These are phyloP conservation scores for Galagoides demidoff DNA, from an alignment of 2,797 vertebrate genomes.

Conservation along the genomic window DNA sequence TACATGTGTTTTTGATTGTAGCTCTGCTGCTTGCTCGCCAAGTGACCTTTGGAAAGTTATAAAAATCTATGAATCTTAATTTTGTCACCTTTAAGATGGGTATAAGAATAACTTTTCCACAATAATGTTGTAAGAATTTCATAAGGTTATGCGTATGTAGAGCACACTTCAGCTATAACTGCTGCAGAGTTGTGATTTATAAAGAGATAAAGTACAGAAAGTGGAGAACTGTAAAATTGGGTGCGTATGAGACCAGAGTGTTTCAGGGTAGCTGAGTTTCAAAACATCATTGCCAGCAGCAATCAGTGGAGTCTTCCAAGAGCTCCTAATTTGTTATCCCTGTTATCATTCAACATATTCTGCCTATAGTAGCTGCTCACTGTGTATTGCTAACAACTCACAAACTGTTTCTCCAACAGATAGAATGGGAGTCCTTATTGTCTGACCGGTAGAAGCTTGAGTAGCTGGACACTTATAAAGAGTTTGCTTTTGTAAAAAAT, in stretches of 20 bases:
- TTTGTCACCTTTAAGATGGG: slow-evolving; percentile 43
- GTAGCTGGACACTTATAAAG: not conserved
- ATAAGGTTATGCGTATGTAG: not conserved
- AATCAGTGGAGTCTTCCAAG: not conserved
- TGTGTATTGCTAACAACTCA: not conserved
- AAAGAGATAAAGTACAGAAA: not conserved
- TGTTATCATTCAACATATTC: not conserved
- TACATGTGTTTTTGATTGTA: not conserved
- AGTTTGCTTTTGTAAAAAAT: not conserved
- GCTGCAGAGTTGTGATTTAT: not conserved
- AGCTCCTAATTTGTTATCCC: not conserved
- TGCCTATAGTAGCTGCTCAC: not conserved
- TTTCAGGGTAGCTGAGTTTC: not conserved
- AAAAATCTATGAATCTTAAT: slow-evolving; percentile 7
- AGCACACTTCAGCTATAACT: not conserved
- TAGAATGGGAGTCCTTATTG: not conserved
- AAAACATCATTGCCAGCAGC: not conserved
- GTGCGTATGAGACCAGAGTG: not conserved
- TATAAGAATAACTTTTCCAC: slow-evolving; percentile 33
- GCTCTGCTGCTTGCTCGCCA: not conserved
- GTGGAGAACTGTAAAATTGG: not conserved
- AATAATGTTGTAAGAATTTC: slow-evolving; percentile 2
- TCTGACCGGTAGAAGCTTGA: not conserved
- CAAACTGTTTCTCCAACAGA: not conserved
- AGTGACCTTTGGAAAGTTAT: slow-evolving; percentile 14